Evolutionary conservation across 2,797 vertebrate genomes (phyloP).

Genomic region (Lagodon rhomboides): DNA sequence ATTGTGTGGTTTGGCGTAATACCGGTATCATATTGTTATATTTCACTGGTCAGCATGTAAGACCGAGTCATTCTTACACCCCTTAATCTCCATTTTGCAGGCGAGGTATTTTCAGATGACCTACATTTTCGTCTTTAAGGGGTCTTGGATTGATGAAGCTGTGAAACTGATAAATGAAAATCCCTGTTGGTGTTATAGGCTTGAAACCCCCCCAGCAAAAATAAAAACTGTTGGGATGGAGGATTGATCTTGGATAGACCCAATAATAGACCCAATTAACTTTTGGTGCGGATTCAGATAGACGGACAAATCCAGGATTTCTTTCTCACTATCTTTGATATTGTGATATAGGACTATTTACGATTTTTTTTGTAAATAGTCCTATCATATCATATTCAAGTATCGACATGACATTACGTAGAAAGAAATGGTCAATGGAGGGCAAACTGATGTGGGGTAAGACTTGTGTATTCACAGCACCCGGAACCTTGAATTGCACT

Average conservation of each 20-base stretch:
- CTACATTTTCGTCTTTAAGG: background rate
- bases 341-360: no score
- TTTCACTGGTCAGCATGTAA: constrained; percentile 2
- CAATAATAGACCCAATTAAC: no score
- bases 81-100: background rate
- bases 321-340: no score
- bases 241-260: no score
- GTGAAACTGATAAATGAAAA: background rate
- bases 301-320: no score
- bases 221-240: no score
- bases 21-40: background rate
- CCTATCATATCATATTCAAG: no score
- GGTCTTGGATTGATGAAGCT: background rate
- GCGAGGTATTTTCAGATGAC: background rate
- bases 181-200: constrained; percentile 14
- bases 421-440: constrained; percentile 8
- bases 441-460: constrained; percentile 10
- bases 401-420: background rate
- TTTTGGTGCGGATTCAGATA: no score
- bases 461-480: background rate
- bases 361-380: no score
- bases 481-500: background rate
- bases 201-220: constrained; percentile 26
- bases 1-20: no score
- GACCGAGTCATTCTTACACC: background rate